Base-by-base conservation (phyloP, 2,113 vertebrate species). In the Climacteris rufus region DNA sequence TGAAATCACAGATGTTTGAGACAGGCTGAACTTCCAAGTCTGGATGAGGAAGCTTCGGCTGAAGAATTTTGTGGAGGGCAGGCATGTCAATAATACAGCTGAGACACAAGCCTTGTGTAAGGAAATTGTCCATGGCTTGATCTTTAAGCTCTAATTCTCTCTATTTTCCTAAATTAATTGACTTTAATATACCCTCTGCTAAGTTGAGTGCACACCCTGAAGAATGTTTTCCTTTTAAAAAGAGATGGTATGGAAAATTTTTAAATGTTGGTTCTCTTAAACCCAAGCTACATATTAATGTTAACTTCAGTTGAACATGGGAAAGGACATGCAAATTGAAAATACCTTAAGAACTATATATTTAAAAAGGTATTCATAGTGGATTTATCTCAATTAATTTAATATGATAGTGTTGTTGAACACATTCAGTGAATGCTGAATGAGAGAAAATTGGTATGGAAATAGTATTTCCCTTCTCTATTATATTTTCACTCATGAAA, bases 401-500 rank as follows among this genome's bases (percentile, higher is more conserved):
- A 60, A 40, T 69, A 53, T 54, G 30, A 17, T 39, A 64, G n/a
- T n/a, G n/a, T n/a, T n/a, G n/a, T n/a, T n/a, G n/a, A n/a, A n/a
- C n/a, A n/a, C n/a, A n/a, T n/a, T n/a, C n/a, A n/a, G n/a, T n/a
- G n/a, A n/a, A 70, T 78, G 54, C 33, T 78, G 89, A 89, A 89
- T 78, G 76, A 83, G 47, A 86, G 30, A n/a, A 90, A 90, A 90
- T 86, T 86, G 65, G 37, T 76, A 71, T 52, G 61, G 65, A 93
- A 91, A 79, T 50, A 84, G 40, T 68, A 47, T 93, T 91, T 95
- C 65, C 65, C 21, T 79, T 71, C 69, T 44, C 56, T 82, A 37
- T 89, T 87, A 79, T 84, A 74, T 91, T 80, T 93, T 78, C 40
- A 56, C 37, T 74, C 70, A 44, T 69, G 85, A 79, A 96, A 90